phyloP scores from a whole-genome alignment of 2,797 vertebrate genomes.

The Rhodeus uyekii region DNA sequence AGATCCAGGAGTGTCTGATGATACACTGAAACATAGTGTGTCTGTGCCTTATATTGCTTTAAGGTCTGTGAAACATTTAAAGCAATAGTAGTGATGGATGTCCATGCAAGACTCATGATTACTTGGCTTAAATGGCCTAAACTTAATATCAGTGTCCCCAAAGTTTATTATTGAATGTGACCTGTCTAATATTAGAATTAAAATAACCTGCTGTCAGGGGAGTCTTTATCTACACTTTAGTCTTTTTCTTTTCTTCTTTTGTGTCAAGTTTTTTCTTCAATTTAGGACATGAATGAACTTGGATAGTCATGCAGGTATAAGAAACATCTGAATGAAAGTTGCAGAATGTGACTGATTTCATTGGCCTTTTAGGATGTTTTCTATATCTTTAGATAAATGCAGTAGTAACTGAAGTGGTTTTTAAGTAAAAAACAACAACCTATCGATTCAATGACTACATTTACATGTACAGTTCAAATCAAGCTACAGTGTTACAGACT shows the following conservation, averaged over 20 bases:
- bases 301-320: background rate
- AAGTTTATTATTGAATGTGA: background rate
- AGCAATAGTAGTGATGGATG: background rate
- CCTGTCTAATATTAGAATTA: slow-evolving; percentile 7
- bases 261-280: slow-evolving; percentile 13
- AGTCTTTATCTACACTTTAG: background rate
- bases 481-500: background rate
- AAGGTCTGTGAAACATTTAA: background rate
- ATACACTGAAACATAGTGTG: slow-evolving; percentile 21
- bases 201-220: background rate
- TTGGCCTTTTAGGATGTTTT: background rate
- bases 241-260: background rate
- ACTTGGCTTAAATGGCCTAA: background rate
- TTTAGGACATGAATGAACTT: slow-evolving; percentile 15
- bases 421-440: background rate
- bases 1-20: slow-evolving; percentile 23
- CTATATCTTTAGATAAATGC: background rate
- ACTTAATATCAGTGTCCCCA: background rate
- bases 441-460: too few relatives aligned
- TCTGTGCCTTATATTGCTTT: background rate
- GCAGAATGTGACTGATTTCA: background rate
- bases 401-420: background rate
- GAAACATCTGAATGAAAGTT: background rate
- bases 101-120: background rate
- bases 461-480: background rate